These are phyloP conservation scores for Characodon lateralis DNA, from an alignment of 2,797 vertebrate species.

Conservation along the genomic window DNA sequence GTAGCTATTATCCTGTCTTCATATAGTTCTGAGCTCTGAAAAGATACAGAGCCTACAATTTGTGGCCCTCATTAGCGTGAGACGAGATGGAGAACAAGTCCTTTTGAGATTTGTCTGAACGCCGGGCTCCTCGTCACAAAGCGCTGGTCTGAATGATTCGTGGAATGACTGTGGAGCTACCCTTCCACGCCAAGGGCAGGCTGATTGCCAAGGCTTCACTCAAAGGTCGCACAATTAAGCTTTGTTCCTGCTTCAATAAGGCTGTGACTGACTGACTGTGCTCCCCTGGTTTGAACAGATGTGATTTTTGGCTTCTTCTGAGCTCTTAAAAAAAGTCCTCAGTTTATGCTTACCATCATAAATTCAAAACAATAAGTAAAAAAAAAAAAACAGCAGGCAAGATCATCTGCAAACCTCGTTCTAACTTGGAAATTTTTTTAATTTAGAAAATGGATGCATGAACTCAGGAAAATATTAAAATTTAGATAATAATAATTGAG, in stretches of 20 bases:
- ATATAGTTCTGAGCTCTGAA: constrained; percentile 50
- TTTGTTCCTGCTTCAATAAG: constrained; percentile 71
- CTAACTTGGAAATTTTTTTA: neutral
- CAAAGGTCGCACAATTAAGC: constrained; percentile 78
- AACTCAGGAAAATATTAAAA: neutral
- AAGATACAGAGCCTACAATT: constrained; percentile 62
- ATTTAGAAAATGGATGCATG: neutral
- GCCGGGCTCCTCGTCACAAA: constrained; percentile 55
- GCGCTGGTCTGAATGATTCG: constrained; percentile 59
- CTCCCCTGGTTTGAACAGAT: constrained; percentile 56
- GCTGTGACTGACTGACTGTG: constrained; percentile 63
- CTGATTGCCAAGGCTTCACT: constrained; percentile 69
- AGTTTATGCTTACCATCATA: constrained; percentile 28
- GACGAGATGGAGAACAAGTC: constrained; percentile 68
- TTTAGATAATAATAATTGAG: neutral
- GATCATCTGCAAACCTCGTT: constrained; percentile 16
- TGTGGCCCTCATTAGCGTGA: constrained; percentile 70
- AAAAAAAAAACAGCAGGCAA: constrained; percentile 14
- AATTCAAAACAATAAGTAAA: constrained; percentile 32
- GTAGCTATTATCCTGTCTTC: constrained; percentile 64
- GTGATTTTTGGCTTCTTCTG: constrained; percentile 64
- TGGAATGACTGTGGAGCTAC: constrained; percentile 34
- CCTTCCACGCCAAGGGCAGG: constrained; percentile 70
- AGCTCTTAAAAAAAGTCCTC: constrained; percentile 27
- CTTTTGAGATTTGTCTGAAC: constrained; percentile 65